Conservation (phyloP, 2,113 vertebrate genomes). For the Brevimyrus niger region DNA sequence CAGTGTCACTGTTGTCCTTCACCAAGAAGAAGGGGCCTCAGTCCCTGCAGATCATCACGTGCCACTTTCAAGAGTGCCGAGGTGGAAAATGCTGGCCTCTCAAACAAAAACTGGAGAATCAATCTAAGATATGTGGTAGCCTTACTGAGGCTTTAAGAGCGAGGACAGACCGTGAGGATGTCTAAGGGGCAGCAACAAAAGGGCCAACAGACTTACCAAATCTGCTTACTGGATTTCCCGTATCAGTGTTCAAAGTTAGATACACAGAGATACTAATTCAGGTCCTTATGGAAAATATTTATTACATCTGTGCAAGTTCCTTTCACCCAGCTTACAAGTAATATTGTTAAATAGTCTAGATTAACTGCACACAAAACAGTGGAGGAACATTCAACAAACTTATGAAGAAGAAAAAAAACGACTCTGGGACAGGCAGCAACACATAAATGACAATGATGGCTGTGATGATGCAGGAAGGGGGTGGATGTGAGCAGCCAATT, state of each 20-base stretch:
- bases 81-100: not conserved
- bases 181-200: not conserved
- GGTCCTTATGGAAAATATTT: constrained; percentile 66
- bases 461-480: not conserved
- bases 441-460: not conserved
- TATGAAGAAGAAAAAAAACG: not conserved
- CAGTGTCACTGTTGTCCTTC: not conserved
- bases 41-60: not conserved
- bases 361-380: not conserved
- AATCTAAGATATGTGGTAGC: not conserved
- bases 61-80: not conserved
- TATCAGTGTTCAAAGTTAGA: not conserved
- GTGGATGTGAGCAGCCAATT: not conserved
- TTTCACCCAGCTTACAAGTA: constrained; percentile 66
- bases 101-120: not conserved
- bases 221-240: not conserved
- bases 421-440: not conserved
- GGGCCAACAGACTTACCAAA: not conserved
- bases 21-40: not conserved
- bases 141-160: not conserved
- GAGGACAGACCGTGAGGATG: not conserved
- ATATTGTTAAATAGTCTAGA: constrained; percentile 39
- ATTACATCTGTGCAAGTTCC: constrained; percentile 57
- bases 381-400: not conserved
- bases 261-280: constrained; percentile 63